A percentile compares a stretch with the other conserved stretches of the same genome.
Conservation (phyloP, 2,888 invertebrate genomes). For the Portevinia maculata region DNA sequence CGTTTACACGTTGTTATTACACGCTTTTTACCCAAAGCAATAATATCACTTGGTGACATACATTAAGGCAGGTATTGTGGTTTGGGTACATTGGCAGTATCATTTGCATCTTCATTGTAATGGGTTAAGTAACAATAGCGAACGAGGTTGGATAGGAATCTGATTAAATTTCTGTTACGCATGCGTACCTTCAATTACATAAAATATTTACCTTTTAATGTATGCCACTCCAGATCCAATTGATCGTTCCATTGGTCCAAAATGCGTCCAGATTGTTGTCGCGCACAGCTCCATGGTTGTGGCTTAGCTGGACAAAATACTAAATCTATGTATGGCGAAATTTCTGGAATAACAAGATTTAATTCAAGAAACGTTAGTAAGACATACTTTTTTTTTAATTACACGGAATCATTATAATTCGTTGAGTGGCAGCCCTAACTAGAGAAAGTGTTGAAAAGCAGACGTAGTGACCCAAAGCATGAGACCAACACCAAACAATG, state of each 20-base stretch:
- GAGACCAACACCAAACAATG: conserved; percentile 42
- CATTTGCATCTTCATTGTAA: conserved; percentile 24
- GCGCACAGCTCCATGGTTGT: conserved; percentile 85
- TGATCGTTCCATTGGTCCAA: conserved; percentile 82
- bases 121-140: conserved; percentile 13
- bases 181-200: background rate
- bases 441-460: conserved; percentile 62
- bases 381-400: conserved; percentile 27
- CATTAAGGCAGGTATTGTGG: conserved; percentile 4
- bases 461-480: conserved; percentile 42
- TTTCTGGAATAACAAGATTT: conserved; percentile 78
- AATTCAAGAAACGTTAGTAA: conserved; percentile 1
- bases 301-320: conserved; percentile 84
- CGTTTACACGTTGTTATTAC: conserved; percentile 38
- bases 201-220: conserved; percentile 80
- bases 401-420: conserved; percentile 46
- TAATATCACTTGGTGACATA: conserved; percentile 41
- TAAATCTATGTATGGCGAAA: conserved; percentile 84
- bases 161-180: background rate
- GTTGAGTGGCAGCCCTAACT: conserved; percentile 16
- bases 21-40: conserved; percentile 39
- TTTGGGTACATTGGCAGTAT: background rate
- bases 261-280: conserved; percentile 84
- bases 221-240: conserved; percentile 79
- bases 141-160: background rate